Base-by-base conservation (phyloP, 2,888 invertebrate species). In the Rosalia funebris region DNA sequence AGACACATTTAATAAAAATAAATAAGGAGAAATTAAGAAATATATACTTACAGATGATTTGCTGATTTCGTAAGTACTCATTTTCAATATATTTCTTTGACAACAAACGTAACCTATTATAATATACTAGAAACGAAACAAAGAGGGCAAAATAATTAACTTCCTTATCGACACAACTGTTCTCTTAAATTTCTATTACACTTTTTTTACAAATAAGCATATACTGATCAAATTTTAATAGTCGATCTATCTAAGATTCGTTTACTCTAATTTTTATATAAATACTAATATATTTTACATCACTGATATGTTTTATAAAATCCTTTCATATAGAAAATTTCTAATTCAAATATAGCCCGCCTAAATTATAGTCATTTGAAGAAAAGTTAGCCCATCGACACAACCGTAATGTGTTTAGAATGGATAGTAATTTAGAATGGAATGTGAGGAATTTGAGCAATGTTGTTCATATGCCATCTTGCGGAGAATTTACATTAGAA, bases 21-120 rank as follows among this genome's bases (percentile, higher is more conserved):
- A 25, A 25, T 44, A 34, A 37, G 16, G 31, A 45, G 39, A 5
- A 42, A 47, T 19, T 32, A 39, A 10, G 55, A 52, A 59, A 11
- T 39, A 52, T 36, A 11, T 54, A 72, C 72, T 71, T 68, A 76
- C 77, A 14, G 77, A 75, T 48, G 77, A 77, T 69, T 77, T 74
- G 53, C 76, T 77, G n/a, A 77, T 77, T 68, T 77, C 75, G 58
- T 76, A 77, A 16, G 71, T 75, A 63, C 76, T 77, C 77, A 77
- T 77, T 63, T 48, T 19, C 11, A 37, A 34, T 14, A 3, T 25
- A 7, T 25, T 25, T 25, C 7, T 25, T n/a, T n/a, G n/a, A n/a
- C n/a, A n/a, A n/a, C n/a, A n/a, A n/a, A n/a, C n/a, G n/a, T n/a
- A n/a, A n/a, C n/a, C n/a, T n/a, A n/a, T n/a, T n/a, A n/a, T n/a